Base-by-base conservation (phyloP, 2,113 vertebrate genomes). In the Ceyx margarethae region DNA sequence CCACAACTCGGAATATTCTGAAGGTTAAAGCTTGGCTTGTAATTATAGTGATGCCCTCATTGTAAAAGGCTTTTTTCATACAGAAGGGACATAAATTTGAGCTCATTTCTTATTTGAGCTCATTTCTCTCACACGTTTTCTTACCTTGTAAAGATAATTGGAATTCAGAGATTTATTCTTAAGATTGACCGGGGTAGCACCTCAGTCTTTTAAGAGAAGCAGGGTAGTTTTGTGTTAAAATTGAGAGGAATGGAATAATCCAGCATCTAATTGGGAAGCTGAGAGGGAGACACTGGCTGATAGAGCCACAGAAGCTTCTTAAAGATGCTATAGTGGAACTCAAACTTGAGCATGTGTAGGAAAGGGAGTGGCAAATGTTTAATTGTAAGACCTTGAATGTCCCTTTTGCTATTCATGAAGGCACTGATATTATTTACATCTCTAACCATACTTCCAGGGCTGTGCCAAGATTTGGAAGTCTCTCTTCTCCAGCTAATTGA, bases 391-490 rank as follows among this genome's bases (percentile, higher is more conserved):
- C 91, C 89, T 88, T 50, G 73, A 86, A 64, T 78, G 93, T 95
- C 89, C 76, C 85, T 87, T 88, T 76, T 67, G 48, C 82, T 91
- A 28, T 95, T 85, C 83, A 67, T 81, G 81, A 65, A 91, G 86
- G 82, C 84, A 65, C 31, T 81, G 62, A 67, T 96, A 86, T 91
- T 97, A 89, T 95, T 97, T 95, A 92, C 82, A 54, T 90, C 81
- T 90, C 1, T 72, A 93, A 60, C 94, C 75, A 23, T 88, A 68
- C 87, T 92, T 85, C 4, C 4, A 96, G 86, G 95, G 73, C 67
- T 37, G 81, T 96, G 97, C 96, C 97, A 97, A 97, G 77, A 95
- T 91, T 86, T 93, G 86, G 42, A 45, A 72, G 60, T 91, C 40
- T 93, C 28, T 22, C 40, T 64, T 51, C 77, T 62, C 72, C 51